These are phyloP conservation scores for Nemoura dubitans DNA, from an alignment of 2,888 invertebrate species.

Conservation along the genomic window DNA sequence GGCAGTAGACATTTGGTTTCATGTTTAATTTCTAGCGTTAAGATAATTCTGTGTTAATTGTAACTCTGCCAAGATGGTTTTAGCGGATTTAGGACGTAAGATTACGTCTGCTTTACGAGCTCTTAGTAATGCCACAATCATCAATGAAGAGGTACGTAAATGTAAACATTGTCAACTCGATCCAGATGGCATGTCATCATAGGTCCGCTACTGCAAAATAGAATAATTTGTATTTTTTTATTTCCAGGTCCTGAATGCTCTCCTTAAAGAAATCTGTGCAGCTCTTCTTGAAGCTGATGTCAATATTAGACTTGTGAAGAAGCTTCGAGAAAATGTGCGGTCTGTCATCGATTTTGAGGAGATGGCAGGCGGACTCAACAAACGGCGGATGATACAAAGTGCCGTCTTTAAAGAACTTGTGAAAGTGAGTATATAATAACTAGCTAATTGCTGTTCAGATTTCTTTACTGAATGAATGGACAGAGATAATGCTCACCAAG, in stretches of 20 bases:
- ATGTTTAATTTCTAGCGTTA: slow-evolving; percentile 15
- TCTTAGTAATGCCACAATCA: slow-evolving; percentile 96
- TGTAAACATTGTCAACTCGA: slow-evolving; percentile 18
- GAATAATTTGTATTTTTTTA: slow-evolving; percentile 33
- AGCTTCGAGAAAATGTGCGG: slow-evolving; percentile 95
- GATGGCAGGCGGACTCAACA: slow-evolving; percentile 98
- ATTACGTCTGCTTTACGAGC: slow-evolving; percentile 98
- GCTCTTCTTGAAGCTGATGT: slow-evolving; percentile 98
- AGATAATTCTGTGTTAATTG: slow-evolving; percentile 27
- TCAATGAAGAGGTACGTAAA: slow-evolving; percentile 90
- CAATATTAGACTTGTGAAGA: slow-evolving; percentile 94
- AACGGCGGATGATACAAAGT: slow-evolving; percentile 97
- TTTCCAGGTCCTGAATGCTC: slow-evolving; percentile 91
- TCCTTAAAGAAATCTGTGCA: slow-evolving; percentile 98
- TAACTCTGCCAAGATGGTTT: slow-evolving; percentile 78
- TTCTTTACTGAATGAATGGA: slow-evolving; percentile 21
- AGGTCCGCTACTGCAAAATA: slow-evolving; percentile 15
- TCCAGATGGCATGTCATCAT: slow-evolving; percentile 32
- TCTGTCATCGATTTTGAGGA: slow-evolving; percentile 99
- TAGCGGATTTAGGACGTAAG: slow-evolving; percentile 99
- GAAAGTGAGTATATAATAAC: slow-evolving; percentile 69
- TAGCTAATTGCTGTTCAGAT: not conserved
- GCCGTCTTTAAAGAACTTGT: slow-evolving; percentile 98
- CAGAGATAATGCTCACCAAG: too few species aligned
- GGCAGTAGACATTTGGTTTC: slow-evolving; percentile 3